phyloP scores from a whole-genome alignment of 1,140 invertebrate genomes.

The Asobara japonica region DNA sequence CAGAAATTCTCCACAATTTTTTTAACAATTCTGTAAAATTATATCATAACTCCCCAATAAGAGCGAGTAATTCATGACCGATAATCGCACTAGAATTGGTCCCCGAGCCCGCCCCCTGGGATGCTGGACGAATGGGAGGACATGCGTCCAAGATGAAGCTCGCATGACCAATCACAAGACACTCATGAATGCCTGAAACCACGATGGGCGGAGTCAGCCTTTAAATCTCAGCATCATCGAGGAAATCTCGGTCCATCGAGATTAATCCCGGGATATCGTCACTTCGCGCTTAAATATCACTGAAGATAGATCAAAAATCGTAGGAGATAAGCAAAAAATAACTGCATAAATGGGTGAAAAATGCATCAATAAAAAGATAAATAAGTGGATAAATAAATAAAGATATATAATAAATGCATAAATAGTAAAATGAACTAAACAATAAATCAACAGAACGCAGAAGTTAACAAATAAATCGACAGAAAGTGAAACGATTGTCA shows the following conservation, averaged over 20 bases:
- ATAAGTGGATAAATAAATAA: no score
- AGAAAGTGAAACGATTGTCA: no score
- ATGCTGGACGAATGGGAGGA: neutral
- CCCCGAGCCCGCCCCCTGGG: neutral
- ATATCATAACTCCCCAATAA: neutral
- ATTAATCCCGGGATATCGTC: conserved; percentile 1
- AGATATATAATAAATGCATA: no score
- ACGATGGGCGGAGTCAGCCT: neutral
- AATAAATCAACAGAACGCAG: no score
- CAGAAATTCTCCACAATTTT: no score
- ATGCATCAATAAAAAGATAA: neutral
- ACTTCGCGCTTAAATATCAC: neutral
- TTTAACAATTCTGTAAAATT: neutral
- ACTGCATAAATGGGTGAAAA: neutral
- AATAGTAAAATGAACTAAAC: no score
- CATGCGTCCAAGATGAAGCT: neutral
- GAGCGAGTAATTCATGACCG: neutral
- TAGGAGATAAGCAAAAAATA: neutral
- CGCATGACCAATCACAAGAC: neutral
- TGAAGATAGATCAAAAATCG: neutral
- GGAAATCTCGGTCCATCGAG: neutral
- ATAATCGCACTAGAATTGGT: neutral
- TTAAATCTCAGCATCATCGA: neutral
- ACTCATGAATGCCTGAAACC: neutral
- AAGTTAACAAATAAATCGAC: no score